phyloP scores from a whole-genome alignment of 2,888 invertebrate species.

The Troglohyphantes excavatus region DNA sequence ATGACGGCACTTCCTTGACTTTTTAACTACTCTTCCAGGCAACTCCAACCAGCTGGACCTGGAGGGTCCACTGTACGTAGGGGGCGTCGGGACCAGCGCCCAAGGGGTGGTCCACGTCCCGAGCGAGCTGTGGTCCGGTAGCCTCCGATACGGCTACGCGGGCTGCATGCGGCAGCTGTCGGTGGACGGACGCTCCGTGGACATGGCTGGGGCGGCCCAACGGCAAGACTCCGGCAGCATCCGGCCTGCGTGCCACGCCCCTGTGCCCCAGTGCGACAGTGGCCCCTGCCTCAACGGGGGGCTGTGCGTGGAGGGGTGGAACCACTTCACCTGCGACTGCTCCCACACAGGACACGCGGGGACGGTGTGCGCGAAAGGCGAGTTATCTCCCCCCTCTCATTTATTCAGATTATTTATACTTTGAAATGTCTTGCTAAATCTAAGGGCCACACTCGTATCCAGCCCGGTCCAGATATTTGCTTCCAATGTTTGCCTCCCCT shows the following conservation, averaged over 20 bases:
- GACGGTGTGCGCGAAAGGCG: conserved; percentile 94
- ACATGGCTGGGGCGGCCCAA: conserved; percentile 93
- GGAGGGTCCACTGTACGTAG: conserved; percentile 93
- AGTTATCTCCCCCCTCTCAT: conserved; percentile 68
- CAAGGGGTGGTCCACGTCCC: conserved; percentile 89
- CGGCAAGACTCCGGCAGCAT: conserved; percentile 96
- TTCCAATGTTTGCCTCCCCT: too few species aligned
- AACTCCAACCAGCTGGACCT: conserved; percentile 94
- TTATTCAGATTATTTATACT: too few species aligned
- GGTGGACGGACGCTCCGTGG: conserved; percentile 93
- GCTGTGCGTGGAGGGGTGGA: conserved; percentile 96
- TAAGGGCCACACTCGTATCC: too few species aligned
- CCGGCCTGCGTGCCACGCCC: conserved; percentile 92
- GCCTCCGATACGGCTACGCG: conserved; percentile 94
- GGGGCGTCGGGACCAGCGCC: conserved; percentile 90
- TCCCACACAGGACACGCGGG: conserved; percentile 93
- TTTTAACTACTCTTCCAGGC: too few species aligned
- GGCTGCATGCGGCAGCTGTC: conserved; percentile 95
- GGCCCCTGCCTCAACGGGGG: conserved; percentile 95
- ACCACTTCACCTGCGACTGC: conserved; percentile 96
- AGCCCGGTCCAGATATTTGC: too few species aligned
- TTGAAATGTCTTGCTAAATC: too few species aligned
- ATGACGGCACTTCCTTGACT: too few species aligned
- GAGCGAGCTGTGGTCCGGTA: conserved; percentile 94
- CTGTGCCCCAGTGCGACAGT: conserved; percentile 84